These are phyloP conservation scores for Alloplasta piceator DNA, from an alignment of 2,888 invertebrate species.

Conservation along the genomic window DNA sequence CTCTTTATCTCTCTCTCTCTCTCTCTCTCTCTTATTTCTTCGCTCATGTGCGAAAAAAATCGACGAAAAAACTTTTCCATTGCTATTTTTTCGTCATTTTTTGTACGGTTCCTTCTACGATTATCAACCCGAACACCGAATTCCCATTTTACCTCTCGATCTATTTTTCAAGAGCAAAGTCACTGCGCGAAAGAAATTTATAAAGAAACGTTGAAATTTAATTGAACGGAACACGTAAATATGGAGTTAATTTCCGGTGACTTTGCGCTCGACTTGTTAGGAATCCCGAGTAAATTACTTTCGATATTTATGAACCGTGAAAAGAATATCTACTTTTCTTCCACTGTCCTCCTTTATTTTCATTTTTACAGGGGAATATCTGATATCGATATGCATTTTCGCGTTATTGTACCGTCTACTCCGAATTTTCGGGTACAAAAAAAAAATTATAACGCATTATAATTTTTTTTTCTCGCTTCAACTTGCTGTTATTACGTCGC, in stretches of 20 bases:
- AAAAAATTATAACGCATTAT: not conserved
- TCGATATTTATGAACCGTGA: too few relatives aligned
- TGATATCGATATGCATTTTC: conserved; percentile 17
- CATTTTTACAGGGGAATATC: conserved; percentile 23
- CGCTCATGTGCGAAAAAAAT: too few relatives aligned
- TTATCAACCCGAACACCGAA: not conserved
- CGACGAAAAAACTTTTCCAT: too few relatives aligned
- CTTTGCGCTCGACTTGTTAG: too few relatives aligned
- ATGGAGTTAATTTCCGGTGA: too few relatives aligned
- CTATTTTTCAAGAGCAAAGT: not conserved
- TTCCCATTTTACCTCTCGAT: conserved; percentile 32
- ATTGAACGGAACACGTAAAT: too few relatives aligned
- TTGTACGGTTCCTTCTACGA: too few relatives aligned
- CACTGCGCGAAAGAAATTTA: not conserved
- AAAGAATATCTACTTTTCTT: not conserved
- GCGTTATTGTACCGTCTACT: conserved; percentile 46
- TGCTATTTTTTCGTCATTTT: too few relatives aligned
- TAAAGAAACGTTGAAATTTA: not conserved
- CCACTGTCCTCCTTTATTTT: conserved; percentile 18
- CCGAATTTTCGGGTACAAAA: conserved; percentile 15
- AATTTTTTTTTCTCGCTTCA: conserved; percentile 43
- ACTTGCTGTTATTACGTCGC: conserved; percentile 54
- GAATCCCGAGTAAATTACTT: too few relatives aligned
- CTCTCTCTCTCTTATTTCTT: not conserved
- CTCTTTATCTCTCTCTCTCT: not conserved